These are phyloP conservation scores for Rhodeus uyekii DNA, from an alignment of 2,797 vertebrate species.

Conservation along the genomic window DNA sequence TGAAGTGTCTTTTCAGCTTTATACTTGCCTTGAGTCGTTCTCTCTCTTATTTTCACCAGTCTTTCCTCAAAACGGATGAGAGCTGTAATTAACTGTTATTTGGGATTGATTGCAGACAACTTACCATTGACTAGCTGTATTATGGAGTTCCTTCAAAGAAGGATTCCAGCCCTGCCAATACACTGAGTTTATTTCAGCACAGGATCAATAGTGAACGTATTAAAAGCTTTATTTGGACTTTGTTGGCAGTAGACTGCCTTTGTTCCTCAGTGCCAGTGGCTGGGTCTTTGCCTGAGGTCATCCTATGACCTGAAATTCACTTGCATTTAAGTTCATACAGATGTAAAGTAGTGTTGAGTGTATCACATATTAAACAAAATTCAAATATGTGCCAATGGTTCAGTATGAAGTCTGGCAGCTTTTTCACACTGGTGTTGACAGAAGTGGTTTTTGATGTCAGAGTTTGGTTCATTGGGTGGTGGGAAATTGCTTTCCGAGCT, in stretches of 20 bases:
- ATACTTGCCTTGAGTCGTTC: constrained; percentile 36
- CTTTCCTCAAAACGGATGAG: constrained; percentile 69
- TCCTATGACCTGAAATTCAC: neutral
- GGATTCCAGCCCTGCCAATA: constrained; percentile 82
- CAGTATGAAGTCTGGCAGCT: neutral
- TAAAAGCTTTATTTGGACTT: constrained; percentile 84
- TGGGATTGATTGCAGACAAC: constrained; percentile 82
- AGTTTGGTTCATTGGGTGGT: neutral
- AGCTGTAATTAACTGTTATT: constrained; percentile 85
- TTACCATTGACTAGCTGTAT: constrained; percentile 85
- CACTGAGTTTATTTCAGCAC: constrained; percentile 79
- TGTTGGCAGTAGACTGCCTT: constrained; percentile 71
- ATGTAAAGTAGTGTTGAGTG: constrained; percentile 3
- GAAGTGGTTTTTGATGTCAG: constrained; percentile 1
- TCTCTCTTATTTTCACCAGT: constrained; percentile 19
- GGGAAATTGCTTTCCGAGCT: constrained; percentile 5
- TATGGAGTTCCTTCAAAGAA: constrained; percentile 84
- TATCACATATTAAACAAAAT: neutral
- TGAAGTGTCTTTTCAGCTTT: constrained; percentile 3
- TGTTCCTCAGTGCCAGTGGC: constrained; percentile 59
- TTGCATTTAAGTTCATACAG: constrained; percentile 16
- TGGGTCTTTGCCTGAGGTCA: constrained; percentile 39
- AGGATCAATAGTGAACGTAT: constrained; percentile 78
- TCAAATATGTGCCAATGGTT: neutral
- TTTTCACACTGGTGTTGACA: neutral